A percentile compares a stretch with the other conserved stretches of the same genome.
Conservation (phyloP, 2,797 vertebrate species). For the Helarctos malayanus region DNA sequence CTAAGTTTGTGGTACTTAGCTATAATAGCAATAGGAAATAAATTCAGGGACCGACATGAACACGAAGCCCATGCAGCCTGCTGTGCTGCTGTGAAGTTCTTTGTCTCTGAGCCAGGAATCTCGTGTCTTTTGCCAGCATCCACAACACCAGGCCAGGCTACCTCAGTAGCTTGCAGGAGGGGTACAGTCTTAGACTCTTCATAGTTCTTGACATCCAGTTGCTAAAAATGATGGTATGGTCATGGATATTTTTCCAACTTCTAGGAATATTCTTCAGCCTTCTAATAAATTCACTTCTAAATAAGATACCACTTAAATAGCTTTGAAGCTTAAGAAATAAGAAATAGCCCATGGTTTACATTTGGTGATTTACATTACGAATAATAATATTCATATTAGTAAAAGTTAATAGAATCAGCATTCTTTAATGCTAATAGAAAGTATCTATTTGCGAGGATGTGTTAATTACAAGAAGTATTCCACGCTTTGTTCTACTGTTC, state of each 20-base stretch:
- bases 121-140: neutral
- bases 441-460: conserved; percentile 8
- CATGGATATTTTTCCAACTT: neutral
- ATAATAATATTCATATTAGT: neutral
- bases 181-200: neutral
- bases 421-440: conserved; percentile 46
- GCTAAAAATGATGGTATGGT: neutral
- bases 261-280: neutral
- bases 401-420: conserved; percentile 17
- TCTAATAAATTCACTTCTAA: conserved; percentile 42
- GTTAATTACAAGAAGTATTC: neutral
- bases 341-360: neutral
- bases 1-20: neutral
- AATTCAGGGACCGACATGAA: neutral
- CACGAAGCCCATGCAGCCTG: neutral
- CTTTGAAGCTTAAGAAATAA: conserved; percentile 1
- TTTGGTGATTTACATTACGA: neutral
- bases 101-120: neutral
- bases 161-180: neutral
- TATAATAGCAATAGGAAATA: neutral
- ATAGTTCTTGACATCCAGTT: neutral
- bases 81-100: neutral
- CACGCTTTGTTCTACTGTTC: neutral
- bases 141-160: neutral
- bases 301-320: conserved; percentile 34